A percentile compares a stretch with the other conserved stretches of the same genome.
phyloP scores from a whole-genome alignment of 2,797 vertebrate genomes.

The Schizothorax lantsangensis region DNA sequence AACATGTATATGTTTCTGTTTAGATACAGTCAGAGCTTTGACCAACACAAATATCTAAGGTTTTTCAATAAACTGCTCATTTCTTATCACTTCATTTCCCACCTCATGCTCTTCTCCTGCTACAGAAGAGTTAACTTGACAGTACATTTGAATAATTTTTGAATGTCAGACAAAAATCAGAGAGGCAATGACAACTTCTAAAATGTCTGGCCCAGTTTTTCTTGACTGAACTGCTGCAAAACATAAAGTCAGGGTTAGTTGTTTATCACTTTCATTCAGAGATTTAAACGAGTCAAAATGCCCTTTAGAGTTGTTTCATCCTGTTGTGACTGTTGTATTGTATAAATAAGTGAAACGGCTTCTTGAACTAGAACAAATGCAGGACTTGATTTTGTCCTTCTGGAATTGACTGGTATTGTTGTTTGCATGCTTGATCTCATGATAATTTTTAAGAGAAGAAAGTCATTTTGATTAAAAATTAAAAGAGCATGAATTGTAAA shows the following conservation, averaged over 20 bases:
- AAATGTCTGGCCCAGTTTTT: background rate
- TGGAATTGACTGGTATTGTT: background rate
- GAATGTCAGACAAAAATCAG: background rate
- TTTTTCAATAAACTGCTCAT: background rate
- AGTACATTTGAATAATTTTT: background rate
- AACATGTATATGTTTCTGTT: background rate
- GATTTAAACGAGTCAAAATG: background rate
- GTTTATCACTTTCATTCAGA: background rate
- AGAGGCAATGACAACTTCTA: background rate
- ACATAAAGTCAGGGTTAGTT: background rate
- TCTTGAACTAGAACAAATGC: background rate
- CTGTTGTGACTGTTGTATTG: background rate
- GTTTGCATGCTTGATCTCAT: background rate
- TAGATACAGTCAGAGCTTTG: background rate
- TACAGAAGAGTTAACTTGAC: background rate
- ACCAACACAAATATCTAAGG: background rate
- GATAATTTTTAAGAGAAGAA: too few relatives aligned
- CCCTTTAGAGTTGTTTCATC: background rate
- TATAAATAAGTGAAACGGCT: background rate
- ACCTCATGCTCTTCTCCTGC: background rate
- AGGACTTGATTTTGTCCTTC: background rate
- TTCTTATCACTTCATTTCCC: background rate
- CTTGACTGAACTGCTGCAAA: background rate
- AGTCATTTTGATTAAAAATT: background rate
- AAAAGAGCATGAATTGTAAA: background rate